A percentile compares a stretch with the other conserved stretches of the same genome.
Conservation (phyloP, 2,113 vertebrate genomes). For the Glaucomys volans region DNA sequence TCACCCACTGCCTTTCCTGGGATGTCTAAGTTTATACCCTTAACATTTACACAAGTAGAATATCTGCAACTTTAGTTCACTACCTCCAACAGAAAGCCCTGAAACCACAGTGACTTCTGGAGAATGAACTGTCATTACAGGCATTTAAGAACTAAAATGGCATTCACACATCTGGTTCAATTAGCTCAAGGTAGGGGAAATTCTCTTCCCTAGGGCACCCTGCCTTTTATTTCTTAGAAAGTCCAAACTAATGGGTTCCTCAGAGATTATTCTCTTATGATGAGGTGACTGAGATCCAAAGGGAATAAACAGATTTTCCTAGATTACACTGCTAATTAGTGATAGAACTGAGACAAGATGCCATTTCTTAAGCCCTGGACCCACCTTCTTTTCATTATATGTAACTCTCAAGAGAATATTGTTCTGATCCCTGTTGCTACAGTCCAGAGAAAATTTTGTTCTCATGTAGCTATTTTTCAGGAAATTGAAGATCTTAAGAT, state of each 20-base stretch:
- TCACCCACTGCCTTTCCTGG: conserved; percentile 16
- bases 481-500: conserved; percentile 73
- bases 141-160: background rate
- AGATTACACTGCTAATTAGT: conserved; percentile 64
- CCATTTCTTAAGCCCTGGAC: conserved; percentile 20
- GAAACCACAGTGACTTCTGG: conserved; percentile 41
- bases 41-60: conserved; percentile 34
- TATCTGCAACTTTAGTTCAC: background rate
- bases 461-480: conserved; percentile 47
- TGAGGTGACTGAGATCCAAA: conserved; percentile 21
- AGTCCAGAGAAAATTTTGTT: conserved; percentile 40
- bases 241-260: conserved; percentile 58
- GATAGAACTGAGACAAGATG: conserved; percentile 24
- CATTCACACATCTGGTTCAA: conserved; percentile 28
- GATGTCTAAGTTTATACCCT: background rate
- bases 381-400: conserved; percentile 53
- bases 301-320: conserved; percentile 64
- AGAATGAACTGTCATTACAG: conserved; percentile 24
- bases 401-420: conserved; percentile 55
- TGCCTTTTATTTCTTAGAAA: conserved; percentile 69
- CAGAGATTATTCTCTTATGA: conserved; percentile 44
- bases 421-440: conserved; percentile 43
- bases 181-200: conserved; percentile 55
- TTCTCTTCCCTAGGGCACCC: conserved; percentile 10
- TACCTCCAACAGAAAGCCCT: background rate